Conservation (phyloP, 2,113 vertebrate species). For the Poicephalus meyeri region DNA sequence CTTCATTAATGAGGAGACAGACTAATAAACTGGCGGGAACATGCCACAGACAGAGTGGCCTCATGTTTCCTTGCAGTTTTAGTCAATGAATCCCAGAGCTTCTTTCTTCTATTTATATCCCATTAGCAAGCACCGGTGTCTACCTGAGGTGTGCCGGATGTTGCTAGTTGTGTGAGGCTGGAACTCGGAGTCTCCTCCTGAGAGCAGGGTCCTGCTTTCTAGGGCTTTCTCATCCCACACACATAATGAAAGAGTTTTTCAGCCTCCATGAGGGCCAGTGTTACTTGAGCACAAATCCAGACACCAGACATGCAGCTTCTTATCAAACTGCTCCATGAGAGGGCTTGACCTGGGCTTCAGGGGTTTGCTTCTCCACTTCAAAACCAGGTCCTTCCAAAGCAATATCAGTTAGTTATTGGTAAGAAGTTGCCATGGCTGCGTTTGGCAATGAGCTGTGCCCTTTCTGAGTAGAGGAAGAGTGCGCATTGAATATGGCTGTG, state of each 20-base stretch:
- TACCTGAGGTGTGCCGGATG: neutral
- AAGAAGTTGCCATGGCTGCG: neutral
- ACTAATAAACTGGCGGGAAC: neutral
- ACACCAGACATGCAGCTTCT: neutral
- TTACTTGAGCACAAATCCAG: neutral
- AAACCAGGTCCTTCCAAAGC: neutral
- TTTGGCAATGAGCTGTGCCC: neutral
- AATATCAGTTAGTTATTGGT: neutral
- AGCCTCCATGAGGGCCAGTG: neutral
- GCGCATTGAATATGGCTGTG: neutral
- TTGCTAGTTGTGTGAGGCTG: neutral
- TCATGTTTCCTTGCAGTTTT: neutral
- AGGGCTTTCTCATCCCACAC: neutral
- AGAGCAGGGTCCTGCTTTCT: neutral
- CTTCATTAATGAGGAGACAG: neutral
- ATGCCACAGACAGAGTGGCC: neutral
- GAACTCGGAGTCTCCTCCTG: neutral
- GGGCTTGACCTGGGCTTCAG: neutral
- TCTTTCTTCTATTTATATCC: neutral
- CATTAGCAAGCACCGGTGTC: neutral
- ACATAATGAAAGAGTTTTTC: neutral
- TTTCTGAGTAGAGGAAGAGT: neutral
- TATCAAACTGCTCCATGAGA: fast-evolving
- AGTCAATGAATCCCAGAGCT: neutral
- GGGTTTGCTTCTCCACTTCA: neutral